These are phyloP conservation scores for Pentalonia nigronervosa DNA, from an alignment of 1,140 invertebrate species.

Conservation along the genomic window DNA sequence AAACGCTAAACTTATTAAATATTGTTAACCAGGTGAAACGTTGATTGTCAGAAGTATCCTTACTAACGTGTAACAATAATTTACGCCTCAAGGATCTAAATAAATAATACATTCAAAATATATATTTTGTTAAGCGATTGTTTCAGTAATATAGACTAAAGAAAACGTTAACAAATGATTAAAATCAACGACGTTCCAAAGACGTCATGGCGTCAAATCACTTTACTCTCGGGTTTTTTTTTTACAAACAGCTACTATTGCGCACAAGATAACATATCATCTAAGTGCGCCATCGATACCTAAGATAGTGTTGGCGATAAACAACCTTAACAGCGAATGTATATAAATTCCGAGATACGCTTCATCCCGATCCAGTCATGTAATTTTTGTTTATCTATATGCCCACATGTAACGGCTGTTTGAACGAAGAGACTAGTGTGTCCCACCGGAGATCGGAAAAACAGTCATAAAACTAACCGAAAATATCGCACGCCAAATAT, in stretches of 20 bases:
- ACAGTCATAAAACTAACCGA: constrained; percentile 47
- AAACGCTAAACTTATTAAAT: no score
- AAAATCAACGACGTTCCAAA: background rate
- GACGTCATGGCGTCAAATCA: background rate
- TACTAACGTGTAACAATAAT: no score
- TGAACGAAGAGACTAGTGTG: constrained; percentile 38
- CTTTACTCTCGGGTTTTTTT: background rate
- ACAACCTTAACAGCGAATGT: background rate
- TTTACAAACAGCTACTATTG: background rate
- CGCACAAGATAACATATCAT: background rate
- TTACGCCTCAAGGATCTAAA: background rate
- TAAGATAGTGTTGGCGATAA: constrained; percentile 29
- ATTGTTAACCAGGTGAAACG: no score
- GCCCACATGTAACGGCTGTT: background rate
- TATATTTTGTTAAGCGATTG: background rate
- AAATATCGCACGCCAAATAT: constrained; percentile 45
- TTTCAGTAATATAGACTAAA: background rate
- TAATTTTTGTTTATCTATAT: constrained; percentile 51
- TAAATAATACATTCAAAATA: background rate
- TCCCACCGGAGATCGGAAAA: constrained; percentile 45
- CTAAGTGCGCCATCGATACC: background rate
- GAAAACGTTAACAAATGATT: background rate
- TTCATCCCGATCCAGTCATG: background rate
- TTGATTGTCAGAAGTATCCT: no score
- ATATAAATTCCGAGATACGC: constrained; percentile 31